Conservation (phyloP, 2,888 invertebrate species). For the Polyommatus icarus region DNA sequence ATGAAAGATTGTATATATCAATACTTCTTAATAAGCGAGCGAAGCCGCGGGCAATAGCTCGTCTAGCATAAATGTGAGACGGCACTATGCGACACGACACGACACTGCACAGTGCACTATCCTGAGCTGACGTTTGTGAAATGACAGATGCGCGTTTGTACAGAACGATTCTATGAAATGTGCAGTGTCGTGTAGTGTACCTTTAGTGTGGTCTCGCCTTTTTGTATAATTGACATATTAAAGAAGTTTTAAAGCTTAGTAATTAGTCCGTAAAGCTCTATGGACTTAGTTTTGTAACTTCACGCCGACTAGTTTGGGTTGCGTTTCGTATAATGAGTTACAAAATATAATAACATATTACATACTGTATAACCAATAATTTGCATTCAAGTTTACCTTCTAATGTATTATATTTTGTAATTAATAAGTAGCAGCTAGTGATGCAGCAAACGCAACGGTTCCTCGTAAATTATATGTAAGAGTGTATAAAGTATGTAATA, state of each 20-base stretch:
- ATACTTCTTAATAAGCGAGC: too few species aligned
- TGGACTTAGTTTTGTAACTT: background rate
- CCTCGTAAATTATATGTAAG: background rate
- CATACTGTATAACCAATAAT: background rate
- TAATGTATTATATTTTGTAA: conserved; percentile 5
- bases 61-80: too few species aligned
- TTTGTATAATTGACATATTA: too few species aligned
- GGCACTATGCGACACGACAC: too few species aligned
- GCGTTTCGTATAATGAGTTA: background rate
- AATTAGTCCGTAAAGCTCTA: conserved; percentile 24
- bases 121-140: too few species aligned
- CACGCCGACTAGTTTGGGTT: background rate
- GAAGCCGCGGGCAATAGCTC: too few species aligned
- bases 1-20: too few species aligned
- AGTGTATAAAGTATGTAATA: background rate
- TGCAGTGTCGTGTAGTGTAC: too few species aligned
- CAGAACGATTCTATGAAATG: too few species aligned
- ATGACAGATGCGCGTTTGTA: too few species aligned
- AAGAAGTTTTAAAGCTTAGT: background rate
- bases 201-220: too few species aligned
- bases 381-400: background rate
- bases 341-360: background rate
- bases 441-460: background rate
- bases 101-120: too few species aligned
- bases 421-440: background rate